Conservation (phyloP, 2,113 vertebrate species). For the Neolamprologus caudopunctatus region DNA sequence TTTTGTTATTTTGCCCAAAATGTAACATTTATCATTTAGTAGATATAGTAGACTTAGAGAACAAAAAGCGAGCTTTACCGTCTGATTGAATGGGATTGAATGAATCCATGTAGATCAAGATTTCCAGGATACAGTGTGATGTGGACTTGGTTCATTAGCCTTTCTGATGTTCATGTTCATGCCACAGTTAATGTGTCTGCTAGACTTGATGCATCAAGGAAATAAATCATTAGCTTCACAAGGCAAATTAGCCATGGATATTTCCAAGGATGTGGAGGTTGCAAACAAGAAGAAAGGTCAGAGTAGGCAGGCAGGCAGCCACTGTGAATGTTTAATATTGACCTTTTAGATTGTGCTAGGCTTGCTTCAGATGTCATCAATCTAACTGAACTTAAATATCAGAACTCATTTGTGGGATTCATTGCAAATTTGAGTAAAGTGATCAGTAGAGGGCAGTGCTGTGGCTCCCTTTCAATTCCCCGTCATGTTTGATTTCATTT, state of each 20-base stretch:
- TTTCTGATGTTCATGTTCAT: conserved; percentile 33
- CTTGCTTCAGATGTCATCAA: conserved; percentile 34
- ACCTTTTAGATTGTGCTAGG: conserved; percentile 37
- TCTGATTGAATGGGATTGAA: not conserved
- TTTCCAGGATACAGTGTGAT: not conserved
- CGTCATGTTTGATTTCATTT: not conserved
- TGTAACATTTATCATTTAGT: not conserved
- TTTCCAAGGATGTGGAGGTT: conserved; percentile 43
- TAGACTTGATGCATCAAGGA: conserved; percentile 33
- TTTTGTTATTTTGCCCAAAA: not conserved
- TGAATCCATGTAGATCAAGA: not conserved
- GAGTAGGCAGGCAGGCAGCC: conserved; percentile 13
- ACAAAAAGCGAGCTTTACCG: not conserved
- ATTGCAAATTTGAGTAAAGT: not conserved
- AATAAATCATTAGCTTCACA: conserved; percentile 48
- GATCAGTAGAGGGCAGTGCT: not conserved
- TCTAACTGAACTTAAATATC: not conserved
- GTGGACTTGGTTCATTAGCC: conserved; percentile 18
- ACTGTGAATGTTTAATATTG: conserved; percentile 54
- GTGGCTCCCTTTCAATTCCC: not conserved
- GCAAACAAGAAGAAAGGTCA: conserved; percentile 57
- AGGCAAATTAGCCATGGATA: conserved; percentile 45
- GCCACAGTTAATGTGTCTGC: conserved; percentile 29
- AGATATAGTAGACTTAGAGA: not conserved
- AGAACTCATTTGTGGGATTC: not conserved